Evolutionary conservation across 2,113 vertebrate species (phyloP).

Genomic region (Casuarius casuarius): DNA sequence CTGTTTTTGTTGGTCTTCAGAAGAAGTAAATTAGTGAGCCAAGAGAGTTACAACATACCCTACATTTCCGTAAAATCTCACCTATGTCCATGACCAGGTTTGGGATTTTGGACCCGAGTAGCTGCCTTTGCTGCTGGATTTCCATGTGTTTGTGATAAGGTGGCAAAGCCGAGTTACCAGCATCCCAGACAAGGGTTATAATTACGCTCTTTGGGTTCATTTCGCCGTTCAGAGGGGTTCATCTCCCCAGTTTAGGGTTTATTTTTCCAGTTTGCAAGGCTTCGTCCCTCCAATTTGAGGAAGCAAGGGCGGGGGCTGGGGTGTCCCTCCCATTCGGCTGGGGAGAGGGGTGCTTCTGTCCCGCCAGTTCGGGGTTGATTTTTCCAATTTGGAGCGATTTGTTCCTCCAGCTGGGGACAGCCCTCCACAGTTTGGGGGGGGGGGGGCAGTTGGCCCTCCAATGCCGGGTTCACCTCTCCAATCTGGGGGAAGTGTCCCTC

Average conservation of each 20-base stretch:
- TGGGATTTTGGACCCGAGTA: rapidly evolving
- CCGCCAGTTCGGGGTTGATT: background rate
- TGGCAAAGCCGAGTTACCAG: background rate
- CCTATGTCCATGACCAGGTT: rapidly evolving
- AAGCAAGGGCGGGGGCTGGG: no score
- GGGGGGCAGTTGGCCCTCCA: background rate
- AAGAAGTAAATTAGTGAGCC: background rate
- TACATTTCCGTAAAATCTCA: rapidly evolving
- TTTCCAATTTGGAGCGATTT: background rate
- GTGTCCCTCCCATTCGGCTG: background rate
- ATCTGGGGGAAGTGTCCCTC: rapidly evolving
- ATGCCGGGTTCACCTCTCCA: rapidly evolving
- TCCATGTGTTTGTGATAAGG: background rate
- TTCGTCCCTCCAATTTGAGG: background rate
- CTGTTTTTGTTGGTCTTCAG: background rate
- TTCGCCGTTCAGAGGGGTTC: no score
- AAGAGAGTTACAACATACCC: background rate
- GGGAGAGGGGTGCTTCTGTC: background rate
- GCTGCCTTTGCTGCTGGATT: background rate
- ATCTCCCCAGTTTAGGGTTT: no score
- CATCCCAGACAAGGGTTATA: background rate
- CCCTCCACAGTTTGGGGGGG: no score
- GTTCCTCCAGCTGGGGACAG: no score
- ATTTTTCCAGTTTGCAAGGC: no score
- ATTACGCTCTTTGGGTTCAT: background rate